Base-by-base conservation (phyloP, 2,797 vertebrate genomes). In the Lithobates pipiens region DNA sequence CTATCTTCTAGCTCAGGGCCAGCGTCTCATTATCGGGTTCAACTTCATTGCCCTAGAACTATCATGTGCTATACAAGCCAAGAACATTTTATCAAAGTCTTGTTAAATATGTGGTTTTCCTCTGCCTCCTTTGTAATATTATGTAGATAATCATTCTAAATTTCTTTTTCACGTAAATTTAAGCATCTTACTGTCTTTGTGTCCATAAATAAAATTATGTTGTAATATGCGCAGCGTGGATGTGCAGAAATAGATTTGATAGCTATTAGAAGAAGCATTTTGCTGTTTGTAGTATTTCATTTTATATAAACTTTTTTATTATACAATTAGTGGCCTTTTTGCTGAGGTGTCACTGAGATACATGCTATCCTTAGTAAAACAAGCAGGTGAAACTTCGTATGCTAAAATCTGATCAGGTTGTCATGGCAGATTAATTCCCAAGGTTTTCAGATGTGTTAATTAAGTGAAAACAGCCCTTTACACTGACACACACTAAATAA, bases 361-460 rank as follows among this genome's bases (percentile, higher is more conserved):
- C 29, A 42, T 42, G 46, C 68, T 57, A 11, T 57, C 13, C 68
- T 25, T 27, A 46, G 16, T 69, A 32, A 46, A 77, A 32, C 29
- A 68, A n/a, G 29, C 80, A 79, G 50, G 76, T 78, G 68, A 75
- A 73, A 44, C 57, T 42, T 86, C 61, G 39, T 44, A 86, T 83
- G 80, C 76, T 80, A 78, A 73, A 83, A 83, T 69, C 76, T 75
- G 70, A 79, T 87, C 46, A 75, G 71, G 76, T 80, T 71, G 80
- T 79, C 76, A 75, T 76, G 86, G 36, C 27, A 75, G 80, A 75
- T 81, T 46, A 74, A 76, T 84, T 87, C 44, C 75, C 76, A 76
- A 23, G 34, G 76, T 75, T 75, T 76, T 83, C 70, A 76, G 61
- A 87, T 70, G 86, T 87, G 86, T 80, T 87, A 87, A 87, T 87